A percentile compares a stretch with the other conserved stretches of the same genome.
phyloP scores from a whole-genome alignment of 1,140 invertebrate species.

The Zaprionus capensis region DNA sequence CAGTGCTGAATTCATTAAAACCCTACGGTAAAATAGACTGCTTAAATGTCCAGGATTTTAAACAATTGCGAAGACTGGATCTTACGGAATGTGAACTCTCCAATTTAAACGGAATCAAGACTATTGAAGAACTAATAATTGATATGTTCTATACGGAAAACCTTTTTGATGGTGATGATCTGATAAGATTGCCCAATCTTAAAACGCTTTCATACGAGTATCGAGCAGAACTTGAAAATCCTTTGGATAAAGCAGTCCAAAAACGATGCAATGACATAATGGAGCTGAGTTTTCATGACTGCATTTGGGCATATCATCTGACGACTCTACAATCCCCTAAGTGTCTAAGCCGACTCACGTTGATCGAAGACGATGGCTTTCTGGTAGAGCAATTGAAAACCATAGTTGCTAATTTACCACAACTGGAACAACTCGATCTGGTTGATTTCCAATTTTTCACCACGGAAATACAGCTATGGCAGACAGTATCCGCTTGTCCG shows the following conservation, averaged over 20 bases:
- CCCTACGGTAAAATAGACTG: background rate
- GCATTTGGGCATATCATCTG: background rate
- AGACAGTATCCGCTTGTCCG: background rate
- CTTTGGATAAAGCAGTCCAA: background rate
- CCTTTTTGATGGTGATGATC: background rate
- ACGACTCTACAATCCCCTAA: background rate
- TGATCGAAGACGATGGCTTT: background rate
- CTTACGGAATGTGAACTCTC: background rate
- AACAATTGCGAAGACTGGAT: background rate
- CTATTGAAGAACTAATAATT: background rate
- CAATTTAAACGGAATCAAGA: background rate
- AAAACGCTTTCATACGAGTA: background rate
- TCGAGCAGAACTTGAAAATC: background rate
- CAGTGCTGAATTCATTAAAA: background rate
- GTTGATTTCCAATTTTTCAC: constrained; percentile 1
- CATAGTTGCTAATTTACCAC: background rate
- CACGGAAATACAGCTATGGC: constrained; percentile 19
- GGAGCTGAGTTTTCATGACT: background rate
- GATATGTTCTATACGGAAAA: background rate
- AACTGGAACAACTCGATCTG: constrained; percentile 20
- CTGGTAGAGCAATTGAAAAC: background rate
- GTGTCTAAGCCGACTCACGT: background rate
- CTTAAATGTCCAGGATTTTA: background rate
- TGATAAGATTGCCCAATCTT: background rate
- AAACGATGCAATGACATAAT: background rate